Conservation (phyloP, 1,140 invertebrate species). For the Magallana angulata region DNA sequence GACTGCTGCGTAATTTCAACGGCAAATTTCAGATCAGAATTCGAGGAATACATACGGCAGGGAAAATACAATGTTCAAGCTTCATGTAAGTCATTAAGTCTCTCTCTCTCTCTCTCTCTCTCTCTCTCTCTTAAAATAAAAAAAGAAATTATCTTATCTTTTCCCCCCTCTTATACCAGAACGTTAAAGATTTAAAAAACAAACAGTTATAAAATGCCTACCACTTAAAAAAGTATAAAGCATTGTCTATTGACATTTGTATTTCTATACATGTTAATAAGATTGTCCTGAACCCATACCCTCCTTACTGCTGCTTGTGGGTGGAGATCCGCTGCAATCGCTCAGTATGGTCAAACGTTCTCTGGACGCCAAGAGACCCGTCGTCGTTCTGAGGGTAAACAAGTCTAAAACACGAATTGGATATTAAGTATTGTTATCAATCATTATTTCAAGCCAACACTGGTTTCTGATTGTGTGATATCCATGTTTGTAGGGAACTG, state of each 20-base stretch:
- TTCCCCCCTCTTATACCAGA: too few species aligned
- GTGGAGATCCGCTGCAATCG: not conserved
- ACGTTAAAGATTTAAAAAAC: too few species aligned
- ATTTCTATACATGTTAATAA: not conserved
- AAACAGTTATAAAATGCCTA: too few species aligned
- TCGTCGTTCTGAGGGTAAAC: not conserved
- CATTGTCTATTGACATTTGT: too few species aligned
- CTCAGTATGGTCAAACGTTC: constrained; percentile 23
- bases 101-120: too few species aligned
- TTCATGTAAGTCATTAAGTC: not conserved
- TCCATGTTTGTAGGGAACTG: not conserved
- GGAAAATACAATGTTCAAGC: not conserved
- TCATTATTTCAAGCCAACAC: too few species aligned
- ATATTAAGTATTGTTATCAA: too few species aligned
- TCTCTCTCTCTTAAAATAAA: too few species aligned
- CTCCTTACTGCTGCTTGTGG: not conserved
- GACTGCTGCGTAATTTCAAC: not conserved
- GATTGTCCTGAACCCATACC: not conserved
- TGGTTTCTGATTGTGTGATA: not conserved
- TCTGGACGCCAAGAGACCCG: not conserved
- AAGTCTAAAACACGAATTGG: too few species aligned
- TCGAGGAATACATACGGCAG: constrained; percentile 29
- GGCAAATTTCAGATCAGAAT: constrained; percentile 29
- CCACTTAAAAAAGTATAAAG: too few species aligned
- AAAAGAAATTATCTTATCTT: too few species aligned